Evolutionary conservation across 2,113 vertebrate species (phyloP).

Genomic region (Pogona vitticeps): DNA sequence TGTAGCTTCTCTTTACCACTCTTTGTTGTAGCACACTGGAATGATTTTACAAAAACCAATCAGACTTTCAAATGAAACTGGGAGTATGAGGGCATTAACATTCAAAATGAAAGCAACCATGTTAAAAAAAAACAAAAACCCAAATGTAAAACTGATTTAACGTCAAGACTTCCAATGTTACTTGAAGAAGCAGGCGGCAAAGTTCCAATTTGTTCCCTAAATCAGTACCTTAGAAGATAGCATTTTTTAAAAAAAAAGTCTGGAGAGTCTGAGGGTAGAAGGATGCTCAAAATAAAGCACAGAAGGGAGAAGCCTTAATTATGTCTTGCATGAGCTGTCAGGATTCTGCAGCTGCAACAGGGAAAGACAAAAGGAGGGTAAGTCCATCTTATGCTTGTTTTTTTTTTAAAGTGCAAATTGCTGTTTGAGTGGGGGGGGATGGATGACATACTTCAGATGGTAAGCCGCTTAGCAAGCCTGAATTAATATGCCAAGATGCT

Average conservation of each 20-base stretch:
- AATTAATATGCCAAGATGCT: neutral
- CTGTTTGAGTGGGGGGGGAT: slow-evolving; percentile 37
- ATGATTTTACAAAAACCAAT: neutral
- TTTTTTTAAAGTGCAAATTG: slow-evolving; percentile 55
- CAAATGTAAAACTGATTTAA: neutral
- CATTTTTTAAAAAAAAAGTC: slow-evolving; percentile 26
- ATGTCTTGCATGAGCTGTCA: slow-evolving; percentile 68
- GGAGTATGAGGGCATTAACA: neutral
- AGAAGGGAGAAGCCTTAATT: slow-evolving; percentile 64
- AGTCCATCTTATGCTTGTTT: slow-evolving; percentile 55
- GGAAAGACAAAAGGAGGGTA: slow-evolving; percentile 55
- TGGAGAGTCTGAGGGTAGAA: slow-evolving; percentile 12
- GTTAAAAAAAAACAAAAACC: neutral
- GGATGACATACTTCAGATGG: neutral
- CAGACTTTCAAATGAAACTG: neutral
- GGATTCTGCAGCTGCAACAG: slow-evolving; percentile 60
- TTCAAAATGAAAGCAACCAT: neutral
- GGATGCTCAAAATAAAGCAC: slow-evolving; percentile 50
- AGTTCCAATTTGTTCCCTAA: neutral
- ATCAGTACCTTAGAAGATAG: neutral
- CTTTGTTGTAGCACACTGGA: neutral
- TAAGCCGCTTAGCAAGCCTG: slow-evolving; percentile 24
- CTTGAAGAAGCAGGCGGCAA: neutral
- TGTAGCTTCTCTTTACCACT: neutral
- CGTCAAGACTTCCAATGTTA: neutral